Percentiles rank a stretch among this genome's conserved stretches.
Evolutionary conservation across 2,113 vertebrate genomes (phyloP).

Genomic region (Strix aluco): DNA sequence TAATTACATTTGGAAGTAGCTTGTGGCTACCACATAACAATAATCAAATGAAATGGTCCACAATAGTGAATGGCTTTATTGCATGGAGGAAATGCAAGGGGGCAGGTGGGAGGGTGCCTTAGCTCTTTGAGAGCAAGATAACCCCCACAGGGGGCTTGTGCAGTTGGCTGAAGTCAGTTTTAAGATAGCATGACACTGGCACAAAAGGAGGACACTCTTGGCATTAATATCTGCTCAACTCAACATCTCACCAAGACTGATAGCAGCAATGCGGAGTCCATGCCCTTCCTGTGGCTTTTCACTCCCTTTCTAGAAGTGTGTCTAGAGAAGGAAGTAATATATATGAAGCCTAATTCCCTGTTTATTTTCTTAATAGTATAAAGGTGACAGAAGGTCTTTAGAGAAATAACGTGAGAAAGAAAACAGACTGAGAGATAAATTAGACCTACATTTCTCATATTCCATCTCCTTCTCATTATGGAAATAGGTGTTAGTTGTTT

Average conservation of each 20-base stretch:
- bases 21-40: background rate
- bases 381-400: background rate
- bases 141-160: background rate
- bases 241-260: background rate
- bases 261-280: background rate
- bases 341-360: background rate
- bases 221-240: background rate
- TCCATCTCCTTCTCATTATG: background rate
- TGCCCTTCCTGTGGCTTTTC: background rate
- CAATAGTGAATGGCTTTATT: background rate
- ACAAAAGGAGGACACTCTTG: background rate
- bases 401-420: background rate
- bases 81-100: background rate
- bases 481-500: background rate
- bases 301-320: background rate
- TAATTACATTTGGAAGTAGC: background rate
- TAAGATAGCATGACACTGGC: background rate
- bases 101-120: background rate
- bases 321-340: background rate
- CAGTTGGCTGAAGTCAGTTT: background rate
- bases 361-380: background rate
- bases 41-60: background rate
- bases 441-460: background rate
- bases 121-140: background rate
- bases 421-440: background rate